Conservation (phyloP, 2,113 vertebrate genomes). For the Verasper variegatus region DNA sequence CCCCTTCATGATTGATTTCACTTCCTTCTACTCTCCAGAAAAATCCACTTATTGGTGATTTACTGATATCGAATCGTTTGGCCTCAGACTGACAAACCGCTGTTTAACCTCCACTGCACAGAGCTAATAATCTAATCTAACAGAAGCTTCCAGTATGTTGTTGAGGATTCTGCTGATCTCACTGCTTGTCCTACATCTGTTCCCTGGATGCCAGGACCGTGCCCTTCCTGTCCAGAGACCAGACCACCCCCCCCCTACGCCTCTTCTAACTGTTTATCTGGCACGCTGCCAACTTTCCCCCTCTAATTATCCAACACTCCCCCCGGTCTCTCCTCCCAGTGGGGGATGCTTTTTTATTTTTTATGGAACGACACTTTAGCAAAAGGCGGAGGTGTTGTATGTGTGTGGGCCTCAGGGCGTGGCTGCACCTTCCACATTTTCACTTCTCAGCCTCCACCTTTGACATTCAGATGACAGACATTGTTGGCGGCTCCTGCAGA, state of each 20-base stretch:
- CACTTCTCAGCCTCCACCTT: conserved; percentile 13
- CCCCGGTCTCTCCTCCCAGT: background rate
- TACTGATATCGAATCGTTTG: no score
- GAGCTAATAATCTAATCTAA: no score
- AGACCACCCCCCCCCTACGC: background rate
- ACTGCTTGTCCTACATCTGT: conserved; percentile 60
- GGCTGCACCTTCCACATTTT: conserved; percentile 16
- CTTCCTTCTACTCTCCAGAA: no score
- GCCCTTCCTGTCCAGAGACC: conserved; percentile 60
- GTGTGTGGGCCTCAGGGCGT: conserved; percentile 31
- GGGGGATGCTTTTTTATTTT: conserved; percentile 18
- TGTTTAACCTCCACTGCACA: no score
- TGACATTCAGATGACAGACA: conserved; percentile 34
- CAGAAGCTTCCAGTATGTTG: background rate
- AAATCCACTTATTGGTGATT: no score
- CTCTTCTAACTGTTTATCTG: conserved; percentile 54
- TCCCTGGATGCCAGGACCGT: conserved; percentile 49
- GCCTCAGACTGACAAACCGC: no score
- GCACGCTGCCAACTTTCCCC: conserved; percentile 56
- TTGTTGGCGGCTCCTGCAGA: conserved; percentile 3
- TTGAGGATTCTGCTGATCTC: conserved; percentile 39
- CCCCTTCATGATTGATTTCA: no score
- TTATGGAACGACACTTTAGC: background rate
- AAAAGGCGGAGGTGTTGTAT: background rate
- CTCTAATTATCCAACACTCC: conserved; percentile 35